phyloP scores from a whole-genome alignment of 2,888 invertebrate genomes.

The Polyommatus icarus region DNA sequence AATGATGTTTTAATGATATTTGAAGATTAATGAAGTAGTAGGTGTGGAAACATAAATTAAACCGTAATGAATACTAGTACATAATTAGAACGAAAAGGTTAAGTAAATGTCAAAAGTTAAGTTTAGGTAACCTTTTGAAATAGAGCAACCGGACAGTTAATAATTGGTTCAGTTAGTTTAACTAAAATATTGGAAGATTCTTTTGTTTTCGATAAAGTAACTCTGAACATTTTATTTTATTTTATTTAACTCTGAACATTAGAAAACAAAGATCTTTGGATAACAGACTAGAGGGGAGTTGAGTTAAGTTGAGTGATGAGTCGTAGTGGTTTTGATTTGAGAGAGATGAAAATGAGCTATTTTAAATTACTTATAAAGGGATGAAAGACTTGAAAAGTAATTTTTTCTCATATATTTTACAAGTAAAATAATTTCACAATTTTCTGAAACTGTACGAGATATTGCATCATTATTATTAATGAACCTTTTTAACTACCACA shows the following conservation, averaged over 20 bases:
- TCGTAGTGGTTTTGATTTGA: too few species aligned
- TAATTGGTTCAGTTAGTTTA: neutral
- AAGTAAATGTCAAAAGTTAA: slow-evolving; percentile 17
- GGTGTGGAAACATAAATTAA: slow-evolving; percentile 24
- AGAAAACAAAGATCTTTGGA: neutral
- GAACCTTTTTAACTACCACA: too few species aligned
- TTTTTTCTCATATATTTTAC: neutral
- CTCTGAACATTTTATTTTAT: too few species aligned
- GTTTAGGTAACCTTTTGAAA: slow-evolving; percentile 8
- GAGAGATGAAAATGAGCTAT: neutral
- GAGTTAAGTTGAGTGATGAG: too few species aligned
- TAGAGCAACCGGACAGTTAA: neutral
- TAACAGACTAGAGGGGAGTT: neutral
- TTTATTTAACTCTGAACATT: neutral
- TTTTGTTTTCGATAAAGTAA: too few species aligned
- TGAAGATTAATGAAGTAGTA: slow-evolving; percentile 3
- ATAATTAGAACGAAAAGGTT: slow-evolving; percentile 29
- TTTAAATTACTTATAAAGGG: neutral
- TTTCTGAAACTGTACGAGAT: neutral
- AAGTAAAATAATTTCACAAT: neutral
- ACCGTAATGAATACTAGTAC: slow-evolving; percentile 17
- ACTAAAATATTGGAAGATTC: neutral
- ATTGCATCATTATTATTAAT: neutral
- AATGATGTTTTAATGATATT: slow-evolving; percentile 20
- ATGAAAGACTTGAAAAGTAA: neutral